phyloP scores from a whole-genome alignment of 2,797 vertebrate species.

The Astyanax mexicanus region DNA sequence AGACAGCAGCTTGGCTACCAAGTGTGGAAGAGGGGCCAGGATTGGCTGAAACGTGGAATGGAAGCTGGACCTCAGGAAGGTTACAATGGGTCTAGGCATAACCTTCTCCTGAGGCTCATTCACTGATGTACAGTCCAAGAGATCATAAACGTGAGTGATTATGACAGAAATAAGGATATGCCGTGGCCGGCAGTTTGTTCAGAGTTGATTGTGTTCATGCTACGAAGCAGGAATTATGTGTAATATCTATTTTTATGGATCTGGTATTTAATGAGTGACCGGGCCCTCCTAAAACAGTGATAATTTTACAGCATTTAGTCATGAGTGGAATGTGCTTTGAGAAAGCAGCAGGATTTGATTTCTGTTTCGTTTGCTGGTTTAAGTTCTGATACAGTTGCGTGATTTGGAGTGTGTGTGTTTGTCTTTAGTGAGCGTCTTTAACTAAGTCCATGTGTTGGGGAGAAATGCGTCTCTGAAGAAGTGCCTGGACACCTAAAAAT shows the following conservation, averaged over 20 bases:
- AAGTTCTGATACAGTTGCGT: slow-evolving; percentile 6
- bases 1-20: slow-evolving; percentile 12
- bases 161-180: not conserved
- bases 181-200: not conserved
- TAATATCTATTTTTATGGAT: not conserved
- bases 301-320: slow-evolving; percentile 6
- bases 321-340: slow-evolving; percentile 11
- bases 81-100: not conserved
- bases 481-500: slow-evolving; percentile 44
- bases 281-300: not conserved
- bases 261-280: not conserved
- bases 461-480: slow-evolving; percentile 51
- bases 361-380: slow-evolving; percentile 37
- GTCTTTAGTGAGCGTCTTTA: not conserved
- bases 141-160: not conserved
- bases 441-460: slow-evolving; percentile 52
- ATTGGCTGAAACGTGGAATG: not conserved
- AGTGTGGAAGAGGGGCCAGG: not conserved
- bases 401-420: slow-evolving; percentile 3
- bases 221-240: not conserved
- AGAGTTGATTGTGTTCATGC: not conserved
- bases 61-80: not conserved
- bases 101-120: not conserved
- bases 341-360: slow-evolving; percentile 46
- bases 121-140: not conserved